These are phyloP conservation scores for Pseudomugil tenellus DNA, from an alignment of 2,797 vertebrate species.

Conservation along the genomic window DNA sequence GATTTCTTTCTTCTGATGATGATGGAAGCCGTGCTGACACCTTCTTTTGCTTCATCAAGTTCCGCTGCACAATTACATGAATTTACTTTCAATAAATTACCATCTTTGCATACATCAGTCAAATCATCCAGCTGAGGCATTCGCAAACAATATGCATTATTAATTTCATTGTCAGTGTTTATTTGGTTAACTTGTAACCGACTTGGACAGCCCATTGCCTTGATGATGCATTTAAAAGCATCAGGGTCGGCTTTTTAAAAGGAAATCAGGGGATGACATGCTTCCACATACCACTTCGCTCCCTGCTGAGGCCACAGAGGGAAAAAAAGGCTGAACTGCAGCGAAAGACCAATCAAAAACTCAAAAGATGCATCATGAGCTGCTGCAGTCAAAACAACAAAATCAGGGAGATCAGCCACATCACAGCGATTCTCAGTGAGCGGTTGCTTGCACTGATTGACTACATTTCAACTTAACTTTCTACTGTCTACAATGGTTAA, in stretches of 20 bases:
- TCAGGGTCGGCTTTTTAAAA: constrained; percentile 82
- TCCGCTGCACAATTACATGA: constrained; percentile 92
- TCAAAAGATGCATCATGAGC: constrained; percentile 59
- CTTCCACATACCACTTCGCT: constrained; percentile 73
- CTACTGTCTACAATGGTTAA: constrained; percentile 47
- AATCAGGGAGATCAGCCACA: constrained; percentile 72
- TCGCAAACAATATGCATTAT: constrained; percentile 99
- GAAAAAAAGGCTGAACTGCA: constrained; percentile 68
- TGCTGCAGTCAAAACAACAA: constrained; percentile 70
- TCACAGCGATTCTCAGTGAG: constrained; percentile 71
- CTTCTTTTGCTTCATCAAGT: constrained; percentile 96
- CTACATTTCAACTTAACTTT: constrained; percentile 66
- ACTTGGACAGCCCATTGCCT: constrained; percentile 88
- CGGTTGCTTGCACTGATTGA: constrained; percentile 73
- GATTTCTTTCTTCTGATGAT: constrained; percentile 85
- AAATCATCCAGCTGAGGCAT: constrained; percentile 92
- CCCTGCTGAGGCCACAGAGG: constrained; percentile 79
- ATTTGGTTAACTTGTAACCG: constrained; percentile 95
- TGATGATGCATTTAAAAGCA: constrained; percentile 87
- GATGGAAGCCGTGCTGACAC: constrained; percentile 94
- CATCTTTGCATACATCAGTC: constrained; percentile 98
- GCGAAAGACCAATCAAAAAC: constrained; percentile 75
- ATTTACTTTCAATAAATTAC: constrained; percentile 99
- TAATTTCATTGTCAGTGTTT: constrained; percentile 98
- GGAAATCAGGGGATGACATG: constrained; percentile 81